A percentile compares a stretch with the other conserved stretches of the same genome.
Evolutionary conservation across 1,140 invertebrate genomes (phyloP).

Genomic region (Drosophila sucinea): DNA sequence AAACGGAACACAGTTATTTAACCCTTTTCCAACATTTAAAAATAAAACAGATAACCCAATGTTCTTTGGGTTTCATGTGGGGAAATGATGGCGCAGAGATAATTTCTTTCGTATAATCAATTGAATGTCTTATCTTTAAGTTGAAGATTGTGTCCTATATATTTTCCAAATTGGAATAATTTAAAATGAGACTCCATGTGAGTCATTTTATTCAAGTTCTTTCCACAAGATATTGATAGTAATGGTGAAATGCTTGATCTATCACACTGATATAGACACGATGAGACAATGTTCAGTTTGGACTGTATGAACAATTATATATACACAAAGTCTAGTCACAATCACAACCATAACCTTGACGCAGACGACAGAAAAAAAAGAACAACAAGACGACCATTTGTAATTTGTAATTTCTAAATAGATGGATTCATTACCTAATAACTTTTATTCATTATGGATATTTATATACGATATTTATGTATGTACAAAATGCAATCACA

Average conservation of each 20-base stretch:
- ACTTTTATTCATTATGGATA: conserved; percentile 24
- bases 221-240: background rate
- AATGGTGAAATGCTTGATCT: conserved; percentile 1
- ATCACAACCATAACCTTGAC: background rate
- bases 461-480: conserved; percentile 31
- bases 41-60: background rate
- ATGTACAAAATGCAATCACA: conserved; percentile 61
- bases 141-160: conserved; percentile 3
- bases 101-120: background rate
- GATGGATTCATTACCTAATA: conserved; percentile 41
- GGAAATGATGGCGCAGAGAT: background rate
- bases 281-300: background rate
- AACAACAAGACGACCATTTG: background rate
- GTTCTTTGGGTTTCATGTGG: background rate
- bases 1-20: background rate
- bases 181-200: background rate
- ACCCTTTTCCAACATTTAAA: background rate
- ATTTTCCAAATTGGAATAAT: background rate
- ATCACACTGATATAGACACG: conserved; percentile 1
- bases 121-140: conserved; percentile 4
- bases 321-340: background rate
- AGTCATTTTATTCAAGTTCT: background rate
- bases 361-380: background rate
- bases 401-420: conserved; percentile 22
- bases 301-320: background rate